Base-by-base conservation (phyloP, 2,888 invertebrate genomes). In the Melipona bicolor region DNA sequence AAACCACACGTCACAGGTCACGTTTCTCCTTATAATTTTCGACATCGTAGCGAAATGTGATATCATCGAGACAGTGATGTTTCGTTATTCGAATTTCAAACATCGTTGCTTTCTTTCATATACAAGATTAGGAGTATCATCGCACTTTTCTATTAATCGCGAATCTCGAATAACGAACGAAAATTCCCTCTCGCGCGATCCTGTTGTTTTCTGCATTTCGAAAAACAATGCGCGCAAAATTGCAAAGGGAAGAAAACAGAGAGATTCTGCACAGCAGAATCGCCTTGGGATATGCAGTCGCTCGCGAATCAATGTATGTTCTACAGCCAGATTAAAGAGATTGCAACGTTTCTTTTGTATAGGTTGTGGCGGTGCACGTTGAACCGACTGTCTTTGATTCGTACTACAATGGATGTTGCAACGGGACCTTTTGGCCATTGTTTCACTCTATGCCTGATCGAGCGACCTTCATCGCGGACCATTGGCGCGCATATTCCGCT, bases 361-460 rank as follows among this genome's bases (percentile, higher is more conserved):
- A 98, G 97, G 97, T 98, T 36, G 97, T 98, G 0, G 96, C 98
- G 0, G 98, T 98, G 21, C 96, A 96, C 90, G 96, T 98, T 19
- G 97, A 98, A 82, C 96, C 97, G 0, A 95, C 95, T 77, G 95
- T 97, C 79, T 98, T 98, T 92, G 97, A 98, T 91, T 97, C 97
- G 81, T 98, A 98, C 94, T 98, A 98, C 95, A 98, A 98, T 95
- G 98, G 98, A 17, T 98, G 98, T 94, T 98, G 98, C 93, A 98
- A 98, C 92, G 98, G 97, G 27, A 98, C 98, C 1, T 98, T 98
- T 94, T 98, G 98, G 98, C 98, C 98, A 0, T 95, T 98, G 21
- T 98, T 98, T 93, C 98, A 98, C 94, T 98, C 98, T 24, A 98
- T 98, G 98, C 98, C 98, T 0, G 98, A 98, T 90, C 95, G 98